phyloP scores from a whole-genome alignment of 53 echinoderm and acorn worm genomes.

The Apostichopus leukothele region DNA sequence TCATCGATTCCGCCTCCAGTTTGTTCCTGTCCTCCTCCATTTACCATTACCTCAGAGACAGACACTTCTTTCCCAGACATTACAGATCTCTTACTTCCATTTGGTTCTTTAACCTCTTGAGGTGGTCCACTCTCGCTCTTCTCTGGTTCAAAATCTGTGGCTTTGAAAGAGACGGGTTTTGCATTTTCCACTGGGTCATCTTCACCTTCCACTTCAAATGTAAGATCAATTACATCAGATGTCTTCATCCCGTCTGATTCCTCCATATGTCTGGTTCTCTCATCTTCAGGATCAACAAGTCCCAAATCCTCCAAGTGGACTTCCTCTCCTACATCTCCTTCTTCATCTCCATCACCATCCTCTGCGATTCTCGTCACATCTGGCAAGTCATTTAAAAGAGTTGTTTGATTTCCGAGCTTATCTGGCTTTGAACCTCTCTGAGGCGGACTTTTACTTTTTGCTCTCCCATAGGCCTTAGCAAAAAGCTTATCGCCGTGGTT shows the following conservation, averaged over 20 bases:
- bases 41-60: neutral
- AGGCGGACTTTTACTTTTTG: constrained; percentile 40
- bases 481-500: constrained; percentile 60
- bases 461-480: constrained; percentile 56
- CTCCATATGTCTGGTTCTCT: neutral
- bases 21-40: neutral
- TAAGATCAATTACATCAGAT: neutral
- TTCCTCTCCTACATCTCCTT: constrained; percentile 37
- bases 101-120: neutral
- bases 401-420: constrained; percentile 31
- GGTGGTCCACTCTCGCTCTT: neutral
- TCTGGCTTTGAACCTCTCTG: constrained; percentile 8
- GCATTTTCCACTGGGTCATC: neutral
- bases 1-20: neutral
- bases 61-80: neutral
- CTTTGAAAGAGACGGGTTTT: no score
- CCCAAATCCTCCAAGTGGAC: constrained; percentile 6
- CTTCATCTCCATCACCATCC: constrained; percentile 40
- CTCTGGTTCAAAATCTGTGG: neutral
- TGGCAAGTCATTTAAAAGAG: neutral
- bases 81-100: neutral
- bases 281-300: neutral
- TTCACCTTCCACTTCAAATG: neutral
- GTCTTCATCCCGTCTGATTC: neutral
- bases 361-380: neutral